phyloP scores from a whole-genome alignment of 1,140 invertebrate species.

The Daktulosphaira vitifoliae region DNA sequence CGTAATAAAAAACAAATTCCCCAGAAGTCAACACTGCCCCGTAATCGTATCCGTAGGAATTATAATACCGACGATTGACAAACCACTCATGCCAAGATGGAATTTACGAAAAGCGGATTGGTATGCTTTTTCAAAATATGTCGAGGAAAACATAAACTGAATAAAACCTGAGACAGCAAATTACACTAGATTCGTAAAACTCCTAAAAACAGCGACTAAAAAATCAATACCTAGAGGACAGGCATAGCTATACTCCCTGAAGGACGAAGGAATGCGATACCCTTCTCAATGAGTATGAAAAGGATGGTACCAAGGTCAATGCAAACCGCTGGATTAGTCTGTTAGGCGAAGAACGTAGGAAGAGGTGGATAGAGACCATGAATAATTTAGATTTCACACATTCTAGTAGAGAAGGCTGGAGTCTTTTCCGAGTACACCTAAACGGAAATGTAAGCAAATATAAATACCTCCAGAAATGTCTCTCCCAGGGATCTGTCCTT shows the following conservation, averaged over 20 bases:
- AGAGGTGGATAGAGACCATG: no score
- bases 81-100: neutral
- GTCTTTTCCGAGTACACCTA: neutral
- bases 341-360: neutral
- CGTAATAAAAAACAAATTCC: conserved; percentile 4
- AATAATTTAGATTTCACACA: no score
- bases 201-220: neutral
- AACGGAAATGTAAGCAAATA: neutral
- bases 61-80: conserved; percentile 3
- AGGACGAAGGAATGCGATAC: neutral
- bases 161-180: neutral
- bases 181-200: neutral
- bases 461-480: neutral
- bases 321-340: neutral
- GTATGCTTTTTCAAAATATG: neutral
- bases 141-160: neutral
- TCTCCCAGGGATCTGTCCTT: neutral
- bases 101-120: neutral
- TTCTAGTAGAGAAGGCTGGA: no score
- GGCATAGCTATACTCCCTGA: neutral
- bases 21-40: conserved; percentile 1
- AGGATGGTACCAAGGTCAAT: neutral
- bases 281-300: neutral
- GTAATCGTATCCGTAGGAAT: neutral
- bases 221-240: neutral